Evolutionary conservation across 2,113 vertebrate species (phyloP), one percentile per base, ranked within the genome.

Genomic region (Hippoglossus stenolepis): DNA sequence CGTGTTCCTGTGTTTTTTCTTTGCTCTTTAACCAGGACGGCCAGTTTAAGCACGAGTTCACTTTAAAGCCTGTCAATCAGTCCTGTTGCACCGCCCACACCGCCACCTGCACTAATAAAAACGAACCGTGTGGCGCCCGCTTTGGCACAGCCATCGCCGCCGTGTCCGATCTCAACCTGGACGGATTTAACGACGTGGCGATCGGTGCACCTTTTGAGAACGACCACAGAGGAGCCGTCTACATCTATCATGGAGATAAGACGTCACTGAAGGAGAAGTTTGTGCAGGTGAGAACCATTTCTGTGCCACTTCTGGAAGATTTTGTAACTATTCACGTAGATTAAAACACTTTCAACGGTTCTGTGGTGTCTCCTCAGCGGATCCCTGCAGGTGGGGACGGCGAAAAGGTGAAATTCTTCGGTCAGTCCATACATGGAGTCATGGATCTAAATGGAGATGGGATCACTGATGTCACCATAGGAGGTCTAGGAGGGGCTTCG

Each of bases 121-220:
- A 97, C 0, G 97, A 99, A 65, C 98, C 98, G 0, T 99, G 97
- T 0, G 97, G 98, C 0, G 95, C 97, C 0, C 96, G 97, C 3
- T 99, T 99, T 0, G 98, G 97, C n/a, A 99, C 97, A 0, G 96
- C 98, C 0, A 97, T 99, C n/a, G 96, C 97, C 11, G 94, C 96
- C 0, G 95, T 98, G 14, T 93, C 92, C 3, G 98, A 99, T 73
- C 95, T 99, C 79, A 98, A 99, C 88, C 95, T 98, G 20, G 98
- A 99, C 3, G 96, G 96, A 0, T 95, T 95, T 43, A 96, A 96
- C 45, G 98, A 99, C 65, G 85, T 99, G 13, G 97, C 96, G 24
- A 96, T 99, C 21, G 98, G 97, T 0, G 96, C 98, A 0, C 98
- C 98, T 0, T 87, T 99, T 24, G 98, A 99, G 77, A 96, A 97